phyloP scores from a whole-genome alignment of 1,140 invertebrate genomes.

The Heliconius hewitsoni region DNA sequence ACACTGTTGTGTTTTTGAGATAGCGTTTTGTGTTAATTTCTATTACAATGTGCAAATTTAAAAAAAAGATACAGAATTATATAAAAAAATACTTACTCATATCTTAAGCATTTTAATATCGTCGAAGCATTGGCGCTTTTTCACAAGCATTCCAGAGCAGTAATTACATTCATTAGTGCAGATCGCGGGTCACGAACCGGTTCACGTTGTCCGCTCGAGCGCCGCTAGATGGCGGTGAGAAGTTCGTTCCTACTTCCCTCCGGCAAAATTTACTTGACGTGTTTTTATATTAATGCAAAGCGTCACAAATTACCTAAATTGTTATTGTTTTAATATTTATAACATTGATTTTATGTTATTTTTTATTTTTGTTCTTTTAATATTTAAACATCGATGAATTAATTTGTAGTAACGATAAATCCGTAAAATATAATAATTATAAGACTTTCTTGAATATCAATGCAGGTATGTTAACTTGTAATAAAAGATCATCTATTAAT shows the following conservation, averaged over 20 bases:
- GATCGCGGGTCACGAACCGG: slow-evolving; percentile 20
- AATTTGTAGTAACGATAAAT: background rate
- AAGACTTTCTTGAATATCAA: too few species aligned
- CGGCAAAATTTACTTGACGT: background rate
- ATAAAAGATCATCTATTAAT: too few species aligned
- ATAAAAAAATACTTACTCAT: background rate
- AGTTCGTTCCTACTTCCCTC: background rate
- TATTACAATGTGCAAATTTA: too few species aligned
- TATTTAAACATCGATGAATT: background rate
- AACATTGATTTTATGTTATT: background rate
- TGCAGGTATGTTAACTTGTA: too few species aligned
- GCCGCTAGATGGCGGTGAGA: slow-evolving; percentile 60
- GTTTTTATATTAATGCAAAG: background rate
- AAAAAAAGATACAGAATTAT: background rate
- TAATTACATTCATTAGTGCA: slow-evolving; percentile 8
- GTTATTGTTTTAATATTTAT: background rate
- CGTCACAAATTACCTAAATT: background rate
- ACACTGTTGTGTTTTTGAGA: too few species aligned
- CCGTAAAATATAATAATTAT: too few species aligned
- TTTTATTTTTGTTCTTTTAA: background rate
- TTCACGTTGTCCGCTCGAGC: slow-evolving; percentile 34
- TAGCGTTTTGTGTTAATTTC: too few species aligned
- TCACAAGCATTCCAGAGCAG: slow-evolving; percentile 8
- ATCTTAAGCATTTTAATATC: background rate
- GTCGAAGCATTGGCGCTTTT: slow-evolving; percentile 10